These are phyloP conservation scores for Sclerurus mexicanus DNA, from an alignment of 2,113 vertebrate species.

Conservation along the genomic window DNA sequence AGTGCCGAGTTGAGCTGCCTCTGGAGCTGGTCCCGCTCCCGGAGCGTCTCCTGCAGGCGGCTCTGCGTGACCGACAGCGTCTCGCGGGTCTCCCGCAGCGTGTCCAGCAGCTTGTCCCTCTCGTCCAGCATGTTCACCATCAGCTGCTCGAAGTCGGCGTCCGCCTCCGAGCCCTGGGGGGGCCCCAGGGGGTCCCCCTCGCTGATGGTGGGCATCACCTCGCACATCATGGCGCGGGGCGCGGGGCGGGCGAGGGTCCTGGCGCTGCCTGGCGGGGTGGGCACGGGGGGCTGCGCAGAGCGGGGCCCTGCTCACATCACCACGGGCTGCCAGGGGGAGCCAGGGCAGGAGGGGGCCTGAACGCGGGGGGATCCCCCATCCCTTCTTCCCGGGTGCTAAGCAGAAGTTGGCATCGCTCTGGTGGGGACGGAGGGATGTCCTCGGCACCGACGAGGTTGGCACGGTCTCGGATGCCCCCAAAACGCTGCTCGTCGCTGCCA, in stretches of 20 bases:
- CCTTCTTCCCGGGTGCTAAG: neutral
- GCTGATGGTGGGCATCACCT: slow-evolving; percentile 98
- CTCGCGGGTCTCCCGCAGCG: slow-evolving; percentile 92
- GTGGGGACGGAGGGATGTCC: rapidly evolving
- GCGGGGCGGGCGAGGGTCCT: neutral
- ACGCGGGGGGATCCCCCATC: neutral
- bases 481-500: neutral
- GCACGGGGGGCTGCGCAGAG: neutral
- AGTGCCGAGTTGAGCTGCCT: slow-evolving; percentile 92
- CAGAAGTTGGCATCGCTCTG: neutral
- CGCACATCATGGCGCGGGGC: slow-evolving; percentile 87
- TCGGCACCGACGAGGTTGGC: neutral
- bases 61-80: slow-evolving; percentile 87
- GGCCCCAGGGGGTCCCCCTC: slow-evolving; percentile 92
- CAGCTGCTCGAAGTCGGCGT: slow-evolving; percentile 96
- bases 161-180: slow-evolving; percentile 83
- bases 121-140: slow-evolving; percentile 99
- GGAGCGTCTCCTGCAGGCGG: slow-evolving; percentile 89
- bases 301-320: neutral
- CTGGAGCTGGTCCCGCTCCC: slow-evolving; percentile 95
- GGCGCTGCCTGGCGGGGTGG: neutral
- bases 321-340: neutral
- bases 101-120: slow-evolving; percentile 95
- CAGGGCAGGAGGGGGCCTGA: neutral
- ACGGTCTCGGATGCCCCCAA: neutral